These are phyloP conservation scores for Mungos mungo DNA, from an alignment of 2,113 vertebrate genomes.

Conservation along the genomic window DNA sequence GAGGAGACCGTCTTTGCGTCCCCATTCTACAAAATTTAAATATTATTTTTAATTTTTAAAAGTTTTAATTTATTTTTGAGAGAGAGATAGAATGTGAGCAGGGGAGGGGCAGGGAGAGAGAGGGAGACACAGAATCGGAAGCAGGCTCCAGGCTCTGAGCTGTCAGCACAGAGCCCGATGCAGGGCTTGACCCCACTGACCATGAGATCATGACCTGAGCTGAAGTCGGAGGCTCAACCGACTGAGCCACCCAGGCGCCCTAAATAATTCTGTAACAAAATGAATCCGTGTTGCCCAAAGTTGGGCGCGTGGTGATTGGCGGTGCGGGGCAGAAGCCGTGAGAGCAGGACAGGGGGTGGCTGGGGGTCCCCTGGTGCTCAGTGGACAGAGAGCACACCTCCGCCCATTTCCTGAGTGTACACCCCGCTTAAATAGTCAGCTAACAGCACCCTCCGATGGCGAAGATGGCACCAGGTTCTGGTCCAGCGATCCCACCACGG, in stretches of 20 bases:
- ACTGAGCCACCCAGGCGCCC: too few species aligned
- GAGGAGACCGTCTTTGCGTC: not conserved
- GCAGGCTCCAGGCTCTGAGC: too few species aligned
- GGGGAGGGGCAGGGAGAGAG: too few species aligned
- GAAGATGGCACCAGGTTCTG: not conserved
- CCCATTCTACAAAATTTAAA: not conserved
- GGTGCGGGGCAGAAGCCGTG: not conserved
- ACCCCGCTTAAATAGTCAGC: not conserved
- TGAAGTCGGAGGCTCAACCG: too few species aligned
- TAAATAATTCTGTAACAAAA: not conserved
- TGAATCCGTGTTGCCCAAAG: not conserved
- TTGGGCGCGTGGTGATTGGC: not conserved
- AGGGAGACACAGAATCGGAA: too few species aligned
- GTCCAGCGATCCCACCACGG: not conserved
- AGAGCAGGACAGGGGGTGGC: rapidly evolving
- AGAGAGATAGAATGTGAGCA: too few species aligned
- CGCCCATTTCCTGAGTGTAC: not conserved
- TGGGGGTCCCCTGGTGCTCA: too few species aligned
- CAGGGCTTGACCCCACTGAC: too few species aligned
- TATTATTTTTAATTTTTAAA: not conserved
- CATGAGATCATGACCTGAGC: too few species aligned
- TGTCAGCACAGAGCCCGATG: too few species aligned
- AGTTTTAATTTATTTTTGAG: too few species aligned
- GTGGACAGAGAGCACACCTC: not conserved
- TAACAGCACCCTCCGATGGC: not conserved